Evolutionary conservation across 2,888 invertebrate species (phyloP).

Genomic region (Melinopterus prodromus): DNA sequence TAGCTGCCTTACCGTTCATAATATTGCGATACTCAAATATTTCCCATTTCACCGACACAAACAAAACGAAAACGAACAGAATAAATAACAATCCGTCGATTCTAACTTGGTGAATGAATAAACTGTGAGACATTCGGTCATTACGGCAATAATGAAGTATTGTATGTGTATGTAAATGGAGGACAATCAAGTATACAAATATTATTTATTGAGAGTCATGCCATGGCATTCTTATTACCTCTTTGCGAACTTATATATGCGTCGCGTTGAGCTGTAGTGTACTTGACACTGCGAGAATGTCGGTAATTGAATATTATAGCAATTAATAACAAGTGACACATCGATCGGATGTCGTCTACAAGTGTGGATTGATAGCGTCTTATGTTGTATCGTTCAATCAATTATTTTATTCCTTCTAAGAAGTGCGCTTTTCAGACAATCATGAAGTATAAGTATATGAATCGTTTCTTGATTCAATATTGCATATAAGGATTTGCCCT

Average conservation of each 20-base stretch:
- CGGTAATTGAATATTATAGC: background rate
- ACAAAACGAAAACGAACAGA: background rate
- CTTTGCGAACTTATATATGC: background rate
- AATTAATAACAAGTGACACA: background rate
- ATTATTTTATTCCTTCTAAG: background rate
- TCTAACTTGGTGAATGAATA: background rate
- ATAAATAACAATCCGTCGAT: background rate
- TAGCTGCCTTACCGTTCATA: background rate
- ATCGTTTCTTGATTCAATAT: too few species aligned
- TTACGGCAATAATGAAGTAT: background rate
- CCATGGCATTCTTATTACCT: background rate
- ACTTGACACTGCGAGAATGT: background rate
- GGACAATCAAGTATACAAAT: background rate
- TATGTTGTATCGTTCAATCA: background rate
- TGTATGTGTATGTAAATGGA: background rate
- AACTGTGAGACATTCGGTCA: background rate
- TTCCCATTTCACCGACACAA: background rate
- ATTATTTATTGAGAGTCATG: conserved; percentile 4
- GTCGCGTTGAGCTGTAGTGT: background rate
- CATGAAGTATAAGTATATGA: too few species aligned
- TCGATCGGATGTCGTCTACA: background rate
- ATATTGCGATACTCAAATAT: background rate
- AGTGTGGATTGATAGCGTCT: background rate
- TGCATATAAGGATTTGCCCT: too few species aligned
- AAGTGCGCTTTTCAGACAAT: background rate